Base-by-base conservation (phyloP, 2,797 vertebrate species). In the Leptoclinus maculatus region DNA sequence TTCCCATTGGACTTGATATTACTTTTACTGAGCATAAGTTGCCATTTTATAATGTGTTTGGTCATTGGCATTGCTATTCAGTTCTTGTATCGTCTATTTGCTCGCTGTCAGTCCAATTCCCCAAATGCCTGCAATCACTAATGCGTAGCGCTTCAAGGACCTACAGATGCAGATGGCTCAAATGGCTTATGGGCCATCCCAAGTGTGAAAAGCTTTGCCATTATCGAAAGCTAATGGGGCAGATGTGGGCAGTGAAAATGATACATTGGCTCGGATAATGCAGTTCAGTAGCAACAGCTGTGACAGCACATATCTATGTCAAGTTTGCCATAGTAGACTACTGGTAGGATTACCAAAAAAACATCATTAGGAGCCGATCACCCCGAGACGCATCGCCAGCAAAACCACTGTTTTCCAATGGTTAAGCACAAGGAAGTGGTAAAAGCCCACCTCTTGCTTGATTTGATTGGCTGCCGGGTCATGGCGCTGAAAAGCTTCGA, bases 161-260 rank as follows among this genome's bases (percentile, higher is more conserved):
- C 67, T 72, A 65, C 73, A 87, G 68, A 87, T 87, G 83, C 69
- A 79, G 78, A 85, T 74, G 36, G 36, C 17, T 81, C 41, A 11
- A 57, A 73, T 70, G 73, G 71, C 47, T 74, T 1, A 5, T 63
- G 65, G 67, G 68, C 65, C 74, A 51, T 71, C 49, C 78, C 62
- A 57, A 79, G 60, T 79, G 82, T 85, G 75, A 79, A 84, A 75
- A 57, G 62, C 81, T 75, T 54, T 66, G 59, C 74, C 76, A 84
- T 91, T 91, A 90, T 83, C 66, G 79, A 36, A 79, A 87, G 78
- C 82, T 90, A 88, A 87, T 87, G 86, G 71, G 64, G 85, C 78
- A 85, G 67, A 86, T 68, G 68, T 73, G 14, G 76, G 66, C 66
- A 78, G 51, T 82, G 80, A 47, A 78, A 82, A 76, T 79, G 70